Percentiles rank a stretch among this genome's conserved stretches.
phyloP scores from a whole-genome alignment of 2,888 invertebrate genomes.

The Onthophagus sagittarius region DNA sequence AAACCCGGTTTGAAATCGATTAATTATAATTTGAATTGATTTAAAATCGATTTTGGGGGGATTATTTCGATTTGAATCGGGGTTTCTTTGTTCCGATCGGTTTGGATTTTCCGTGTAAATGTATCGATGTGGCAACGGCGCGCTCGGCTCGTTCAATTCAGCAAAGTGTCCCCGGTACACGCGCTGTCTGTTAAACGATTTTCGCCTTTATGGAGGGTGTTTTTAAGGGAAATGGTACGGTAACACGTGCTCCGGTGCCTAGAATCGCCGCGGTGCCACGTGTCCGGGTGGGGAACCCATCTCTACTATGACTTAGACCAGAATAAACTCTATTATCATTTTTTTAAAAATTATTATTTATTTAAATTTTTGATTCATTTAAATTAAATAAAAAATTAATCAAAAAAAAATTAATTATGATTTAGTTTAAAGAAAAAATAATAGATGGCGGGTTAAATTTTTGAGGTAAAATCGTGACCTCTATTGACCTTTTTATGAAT shows the following conservation, averaged over 20 bases:
- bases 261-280: slow-evolving; percentile 34
- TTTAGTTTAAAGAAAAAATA: not conserved
- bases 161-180: slow-evolving; percentile 35
- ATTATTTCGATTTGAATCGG: not conserved
- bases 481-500: not conserved
- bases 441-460: too few species aligned
- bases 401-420: too few species aligned
- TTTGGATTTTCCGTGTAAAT: not conserved
- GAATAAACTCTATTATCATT: not conserved
- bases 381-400: too few species aligned
- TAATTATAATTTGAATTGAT: not conserved
- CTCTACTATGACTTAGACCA: not conserved
- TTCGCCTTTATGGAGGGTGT: slow-evolving; percentile 26
- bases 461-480: too few species aligned
- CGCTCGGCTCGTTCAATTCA: slow-evolving; percentile 33
- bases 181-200: slow-evolving; percentile 30
- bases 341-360: not conserved
- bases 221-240: slow-evolving; percentile 27
- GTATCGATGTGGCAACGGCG: slow-evolving; percentile 18
- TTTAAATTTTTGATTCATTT: not conserved
- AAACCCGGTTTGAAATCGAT: not conserved
- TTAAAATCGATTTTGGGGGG: not conserved
- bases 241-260: slow-evolving; percentile 35
- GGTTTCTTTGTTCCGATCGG: slow-evolving; percentile 16
- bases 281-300: slow-evolving; percentile 23